Evolutionary conservation across 2,888 invertebrate genomes (phyloP).

Genomic region (Hybos culiciformis): DNA sequence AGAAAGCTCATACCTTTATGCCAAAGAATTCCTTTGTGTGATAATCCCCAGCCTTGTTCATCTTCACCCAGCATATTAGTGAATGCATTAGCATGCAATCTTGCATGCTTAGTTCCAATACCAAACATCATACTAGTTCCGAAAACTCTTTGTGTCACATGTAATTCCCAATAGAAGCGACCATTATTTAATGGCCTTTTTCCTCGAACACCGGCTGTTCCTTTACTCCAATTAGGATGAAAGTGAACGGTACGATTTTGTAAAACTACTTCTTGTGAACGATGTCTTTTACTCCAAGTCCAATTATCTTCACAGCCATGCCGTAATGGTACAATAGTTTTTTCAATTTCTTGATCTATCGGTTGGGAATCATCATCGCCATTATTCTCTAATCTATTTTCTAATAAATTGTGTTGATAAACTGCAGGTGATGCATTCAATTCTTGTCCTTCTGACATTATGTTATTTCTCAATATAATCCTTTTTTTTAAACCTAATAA

Average conservation of each 20-base stretch:
- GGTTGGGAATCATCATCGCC: slow-evolving; percentile 7
- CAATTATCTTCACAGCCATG: slow-evolving; percentile 49
- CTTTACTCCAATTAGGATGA: slow-evolving; percentile 63
- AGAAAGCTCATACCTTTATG: too few relatives aligned
- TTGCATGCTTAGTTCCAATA: slow-evolving; percentile 42
- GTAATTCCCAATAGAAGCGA: slow-evolving; percentile 52
- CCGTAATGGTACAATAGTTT: slow-evolving; percentile 21
- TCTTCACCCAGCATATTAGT: slow-evolving; percentile 60
- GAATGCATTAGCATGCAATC: slow-evolving; percentile 52
- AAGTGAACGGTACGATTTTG: slow-evolving; percentile 48
- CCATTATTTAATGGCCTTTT: slow-evolving; percentile 50
- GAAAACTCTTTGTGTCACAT: slow-evolving; percentile 48
- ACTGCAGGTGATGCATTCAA: too few relatives aligned
- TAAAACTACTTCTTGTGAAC: slow-evolving; percentile 43
- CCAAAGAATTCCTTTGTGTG: slow-evolving; percentile 55
- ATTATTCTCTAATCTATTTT: too few relatives aligned
- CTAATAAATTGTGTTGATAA: too few relatives aligned
- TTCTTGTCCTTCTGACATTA: too few relatives aligned
- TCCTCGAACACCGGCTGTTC: slow-evolving; percentile 57
- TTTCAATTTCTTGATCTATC: slow-evolving; percentile 12
- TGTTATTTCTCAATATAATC: too few relatives aligned
- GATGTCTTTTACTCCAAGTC: slow-evolving; percentile 50
- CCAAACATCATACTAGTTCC: slow-evolving; percentile 68
- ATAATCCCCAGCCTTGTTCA: slow-evolving; percentile 54
- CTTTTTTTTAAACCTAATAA: too few relatives aligned